phyloP scores from a whole-genome alignment of 2,797 vertebrate genomes.

The Phrynocephalus guinanensis region DNA sequence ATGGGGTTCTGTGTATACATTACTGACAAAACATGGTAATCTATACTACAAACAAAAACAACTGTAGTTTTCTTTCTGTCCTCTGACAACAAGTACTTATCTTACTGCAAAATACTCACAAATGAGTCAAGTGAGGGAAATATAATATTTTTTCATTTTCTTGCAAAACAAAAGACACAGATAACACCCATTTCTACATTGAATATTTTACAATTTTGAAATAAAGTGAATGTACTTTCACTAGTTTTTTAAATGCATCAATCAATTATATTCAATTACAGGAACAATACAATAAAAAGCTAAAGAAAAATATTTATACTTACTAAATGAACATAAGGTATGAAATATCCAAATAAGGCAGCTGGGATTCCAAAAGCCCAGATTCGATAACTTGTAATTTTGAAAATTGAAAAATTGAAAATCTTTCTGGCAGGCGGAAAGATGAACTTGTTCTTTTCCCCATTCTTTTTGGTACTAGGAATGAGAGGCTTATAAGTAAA shows the following conservation, averaged over 20 bases:
- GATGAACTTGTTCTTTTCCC: conserved; percentile 70
- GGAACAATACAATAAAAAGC: background rate
- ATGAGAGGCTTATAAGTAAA: conserved; percentile 89
- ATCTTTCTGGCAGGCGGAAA: conserved; percentile 75
- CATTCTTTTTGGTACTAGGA: conserved; percentile 64
- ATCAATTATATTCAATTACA: background rate
- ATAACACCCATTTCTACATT: background rate
- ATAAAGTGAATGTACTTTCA: background rate
- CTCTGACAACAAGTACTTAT: background rate
- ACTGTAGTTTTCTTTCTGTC: background rate
- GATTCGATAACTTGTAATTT: conserved; percentile 87
- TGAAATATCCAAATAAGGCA: conserved; percentile 96
- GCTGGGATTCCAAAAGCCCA: conserved; percentile 94
- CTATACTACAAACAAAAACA: background rate
- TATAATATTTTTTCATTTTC: background rate
- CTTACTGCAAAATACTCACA: background rate
- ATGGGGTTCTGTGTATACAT: background rate
- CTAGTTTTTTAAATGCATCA: background rate
- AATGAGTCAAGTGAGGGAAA: background rate
- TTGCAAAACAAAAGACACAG: background rate
- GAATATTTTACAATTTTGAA: background rate
- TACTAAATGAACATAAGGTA: conserved; percentile 98
- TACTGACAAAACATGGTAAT: background rate
- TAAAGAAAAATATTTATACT: conserved; percentile 67
- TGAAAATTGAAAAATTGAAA: conserved; percentile 93